Conservation (phyloP, 1,140 invertebrate species). For the Zaprionus tsacasi region DNA sequence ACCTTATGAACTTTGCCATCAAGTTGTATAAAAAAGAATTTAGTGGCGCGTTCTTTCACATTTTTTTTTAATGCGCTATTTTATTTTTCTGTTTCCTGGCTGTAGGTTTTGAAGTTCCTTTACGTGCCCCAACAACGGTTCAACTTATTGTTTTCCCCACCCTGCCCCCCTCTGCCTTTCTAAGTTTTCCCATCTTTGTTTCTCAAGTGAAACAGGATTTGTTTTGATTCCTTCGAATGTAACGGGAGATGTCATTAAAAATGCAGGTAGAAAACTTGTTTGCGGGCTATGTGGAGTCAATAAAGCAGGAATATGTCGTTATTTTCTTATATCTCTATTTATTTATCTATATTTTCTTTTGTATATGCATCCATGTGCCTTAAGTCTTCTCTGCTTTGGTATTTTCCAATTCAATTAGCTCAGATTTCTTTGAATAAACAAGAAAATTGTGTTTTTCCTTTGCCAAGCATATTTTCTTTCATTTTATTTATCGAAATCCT, state of each 20-base stretch:
- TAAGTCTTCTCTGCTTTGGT: not conserved
- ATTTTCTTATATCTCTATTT: not conserved
- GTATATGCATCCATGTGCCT: not conserved
- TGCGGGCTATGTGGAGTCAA: not conserved
- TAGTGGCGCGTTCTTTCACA: constrained; percentile 14
- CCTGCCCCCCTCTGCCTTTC: not conserved
- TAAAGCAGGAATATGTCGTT: not conserved
- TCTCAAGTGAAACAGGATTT: constrained; percentile 11
- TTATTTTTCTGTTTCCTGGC: not conserved
- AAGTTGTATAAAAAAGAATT: constrained; percentile 29
- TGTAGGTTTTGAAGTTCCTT: constrained; percentile 29
- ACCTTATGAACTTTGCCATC: constrained; percentile 37
- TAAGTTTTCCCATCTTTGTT: not conserved
- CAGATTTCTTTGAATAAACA: not conserved
- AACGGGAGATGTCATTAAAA: constrained; percentile 27
- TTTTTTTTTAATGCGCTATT: constrained; percentile 18
- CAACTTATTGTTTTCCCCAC: constrained; percentile 30
- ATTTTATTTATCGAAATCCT: not conserved
- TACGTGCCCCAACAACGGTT: constrained; percentile 31
- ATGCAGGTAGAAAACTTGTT: constrained; percentile 20
- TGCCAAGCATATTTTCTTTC: not conserved
- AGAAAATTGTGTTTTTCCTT: not conserved
- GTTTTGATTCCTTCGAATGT: constrained; percentile 7
- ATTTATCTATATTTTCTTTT: not conserved
- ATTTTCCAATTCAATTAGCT: constrained; percentile 2